These are phyloP conservation scores for Palythoa caribaeorum DNA, from an alignment of 92 coral and sea anemone species.

Conservation along the genomic window DNA sequence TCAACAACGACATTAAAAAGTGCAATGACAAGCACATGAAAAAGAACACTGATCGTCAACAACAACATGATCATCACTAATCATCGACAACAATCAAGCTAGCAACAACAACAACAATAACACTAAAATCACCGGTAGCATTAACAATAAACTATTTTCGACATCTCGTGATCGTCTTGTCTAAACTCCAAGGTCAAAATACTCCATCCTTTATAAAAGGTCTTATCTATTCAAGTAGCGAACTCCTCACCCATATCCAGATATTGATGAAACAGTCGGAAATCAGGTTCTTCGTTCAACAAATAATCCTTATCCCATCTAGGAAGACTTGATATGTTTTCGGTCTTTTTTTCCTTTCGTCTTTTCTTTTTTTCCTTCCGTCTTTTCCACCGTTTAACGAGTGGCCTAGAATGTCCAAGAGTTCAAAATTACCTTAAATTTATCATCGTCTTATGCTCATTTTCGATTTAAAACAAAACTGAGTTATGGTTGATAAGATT, in stretches of 20 bases:
- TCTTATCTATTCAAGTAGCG: neutral
- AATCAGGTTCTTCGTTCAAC: slow-evolving; percentile 80
- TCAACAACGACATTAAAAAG: neutral
- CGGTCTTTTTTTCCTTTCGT: neutral
- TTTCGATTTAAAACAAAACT: neutral
- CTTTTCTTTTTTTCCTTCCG: slow-evolving; percentile 7
- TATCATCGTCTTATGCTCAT: neutral
- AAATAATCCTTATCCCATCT: slow-evolving; percentile 89
- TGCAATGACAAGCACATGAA: neutral
- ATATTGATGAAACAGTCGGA: slow-evolving; percentile 93
- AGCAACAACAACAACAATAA: neutral
- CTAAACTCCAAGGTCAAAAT: too few relatives aligned
- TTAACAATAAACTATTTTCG: neutral
- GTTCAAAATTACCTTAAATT: neutral
- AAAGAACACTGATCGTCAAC: neutral
- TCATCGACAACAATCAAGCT: neutral
- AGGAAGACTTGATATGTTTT: slow-evolving; percentile 36
- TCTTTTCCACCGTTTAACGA: slow-evolving; percentile 80
- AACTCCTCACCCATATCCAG: slow-evolving; percentile 83
- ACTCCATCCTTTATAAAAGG: neutral
- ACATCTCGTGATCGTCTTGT: too few relatives aligned
- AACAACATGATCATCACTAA: neutral
- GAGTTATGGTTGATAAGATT: too few relatives aligned
- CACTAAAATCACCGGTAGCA: neutral
- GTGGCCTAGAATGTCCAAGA: slow-evolving; percentile 29